These are phyloP conservation scores for Sus scrofa DNA, from an alignment of 2,113 vertebrate species.

Conservation along the genomic window T2T-Sscrofa CM000814.6:109824001-109824500, in stretches of 20 bases:
- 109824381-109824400: neutral
- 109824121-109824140: neutral
- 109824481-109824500: conserved; percentile 17
- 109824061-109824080: conserved; percentile 44
- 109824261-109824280: neutral
- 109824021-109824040: neutral
- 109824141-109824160: conserved; percentile 2
- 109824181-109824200: neutral
- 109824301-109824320: neutral
- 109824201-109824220: neutral
- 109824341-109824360: neutral
- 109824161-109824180: conserved; percentile 33
- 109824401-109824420: neutral
- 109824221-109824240: neutral
- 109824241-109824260: neutral
- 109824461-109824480: neutral
- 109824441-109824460: neutral
- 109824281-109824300: neutral
- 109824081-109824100: conserved; percentile 11
- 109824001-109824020: neutral
- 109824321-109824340: neutral
- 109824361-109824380: neutral
- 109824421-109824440: neutral
- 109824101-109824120: conserved; percentile 36
- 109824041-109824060: conserved; percentile 10